These are phyloP conservation scores for Siniperca undulata DNA, from an alignment of 2,797 vertebrate species.

Conservation along the genomic window DNA sequence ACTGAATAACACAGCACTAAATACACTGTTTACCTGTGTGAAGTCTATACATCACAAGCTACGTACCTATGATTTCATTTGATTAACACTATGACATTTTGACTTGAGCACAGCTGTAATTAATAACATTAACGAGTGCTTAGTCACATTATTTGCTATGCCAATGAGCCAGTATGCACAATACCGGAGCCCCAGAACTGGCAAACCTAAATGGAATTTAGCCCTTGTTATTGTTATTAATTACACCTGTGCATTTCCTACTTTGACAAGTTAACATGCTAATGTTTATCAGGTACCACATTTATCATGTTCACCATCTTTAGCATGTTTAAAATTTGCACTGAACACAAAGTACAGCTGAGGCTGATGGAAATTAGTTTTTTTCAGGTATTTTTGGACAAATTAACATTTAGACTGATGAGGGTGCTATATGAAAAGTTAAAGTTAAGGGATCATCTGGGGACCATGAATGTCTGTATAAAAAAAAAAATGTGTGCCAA, in stretches of 20 bases:
- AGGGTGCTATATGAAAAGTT: not conserved
- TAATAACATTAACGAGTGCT: too few relatives aligned
- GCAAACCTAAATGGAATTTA: too few relatives aligned
- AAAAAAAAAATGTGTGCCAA: not conserved
- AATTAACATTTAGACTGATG: not conserved
- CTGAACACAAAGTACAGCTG: not conserved
- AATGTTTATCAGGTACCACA: not conserved
- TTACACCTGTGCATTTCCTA: too few relatives aligned
- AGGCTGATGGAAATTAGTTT: not conserved
- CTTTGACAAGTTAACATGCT: not conserved
- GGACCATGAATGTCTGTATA: not conserved
- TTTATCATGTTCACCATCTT: not conserved
- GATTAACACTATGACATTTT: not conserved
- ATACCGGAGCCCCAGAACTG: too few relatives aligned
- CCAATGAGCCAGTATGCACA: not conserved
- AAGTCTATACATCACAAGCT: not conserved
- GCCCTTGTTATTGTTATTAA: too few relatives aligned
- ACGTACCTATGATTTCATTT: not conserved
- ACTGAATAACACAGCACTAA: not conserved
- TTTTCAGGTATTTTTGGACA: not conserved
- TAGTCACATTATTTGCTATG: not conserved
- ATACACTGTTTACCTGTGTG: not conserved
- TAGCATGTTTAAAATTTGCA: not conserved
- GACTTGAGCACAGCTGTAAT: not conserved
- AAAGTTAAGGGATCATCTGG: not conserved